Evolutionary conservation across 2,113 vertebrate species (phyloP).

Genomic region (Toxotes chatareus): DNA sequence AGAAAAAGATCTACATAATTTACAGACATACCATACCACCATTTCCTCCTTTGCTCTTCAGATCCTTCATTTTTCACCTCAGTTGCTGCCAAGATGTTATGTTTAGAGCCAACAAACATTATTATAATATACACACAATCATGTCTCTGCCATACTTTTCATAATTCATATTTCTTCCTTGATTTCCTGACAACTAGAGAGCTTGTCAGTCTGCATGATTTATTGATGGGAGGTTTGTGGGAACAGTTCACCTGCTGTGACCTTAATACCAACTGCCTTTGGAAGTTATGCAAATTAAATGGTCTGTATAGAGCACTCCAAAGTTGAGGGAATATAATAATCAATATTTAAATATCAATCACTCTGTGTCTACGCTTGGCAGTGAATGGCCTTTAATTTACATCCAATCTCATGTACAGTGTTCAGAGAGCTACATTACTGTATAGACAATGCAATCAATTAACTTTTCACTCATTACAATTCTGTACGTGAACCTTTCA

Average conservation of each 20-base stretch:
- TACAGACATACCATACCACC: background rate
- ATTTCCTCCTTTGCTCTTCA: background rate
- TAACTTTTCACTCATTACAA: constrained; percentile 8
- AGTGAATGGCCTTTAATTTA: constrained; percentile 37
- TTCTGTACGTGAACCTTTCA: background rate
- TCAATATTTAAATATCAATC: constrained; percentile 69
- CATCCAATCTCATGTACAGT: constrained; percentile 8
- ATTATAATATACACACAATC: constrained; percentile 19
- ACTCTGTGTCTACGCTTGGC: constrained; percentile 26
- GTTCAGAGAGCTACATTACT: constrained; percentile 17
- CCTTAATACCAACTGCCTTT: constrained; percentile 28
- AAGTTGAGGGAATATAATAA: constrained; percentile 33
- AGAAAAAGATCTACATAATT: constrained; percentile 49
- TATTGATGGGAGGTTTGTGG: constrained; percentile 61
- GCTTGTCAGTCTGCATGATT: constrained; percentile 65
- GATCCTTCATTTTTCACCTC: constrained; percentile 24
- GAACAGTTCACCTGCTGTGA: constrained; percentile 58
- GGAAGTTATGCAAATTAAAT: constrained; percentile 48
- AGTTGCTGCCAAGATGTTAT: constrained; percentile 39
- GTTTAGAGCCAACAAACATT: constrained; percentile 36
- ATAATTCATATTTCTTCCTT: constrained; percentile 63
- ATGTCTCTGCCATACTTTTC: constrained; percentile 37
- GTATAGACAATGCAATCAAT: constrained; percentile 34
- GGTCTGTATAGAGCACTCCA: constrained; percentile 13
- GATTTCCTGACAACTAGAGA: constrained; percentile 64